Conservation (phyloP, 2,113 vertebrate species). For the Mungos mungo region DNA sequence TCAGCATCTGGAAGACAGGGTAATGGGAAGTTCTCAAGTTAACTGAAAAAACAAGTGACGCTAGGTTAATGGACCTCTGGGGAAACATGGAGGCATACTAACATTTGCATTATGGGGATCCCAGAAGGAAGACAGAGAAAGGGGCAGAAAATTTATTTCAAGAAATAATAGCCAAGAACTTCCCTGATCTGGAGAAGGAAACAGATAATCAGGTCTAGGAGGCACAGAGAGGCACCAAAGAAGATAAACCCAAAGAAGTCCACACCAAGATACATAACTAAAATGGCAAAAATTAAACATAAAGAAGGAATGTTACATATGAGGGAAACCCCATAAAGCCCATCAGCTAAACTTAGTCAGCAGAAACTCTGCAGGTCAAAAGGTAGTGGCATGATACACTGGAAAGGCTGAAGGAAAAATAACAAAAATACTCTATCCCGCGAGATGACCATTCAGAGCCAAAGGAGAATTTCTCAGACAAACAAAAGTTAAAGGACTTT, state of each 20-base stretch:
- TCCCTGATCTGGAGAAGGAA: not conserved
- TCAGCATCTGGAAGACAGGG: not conserved
- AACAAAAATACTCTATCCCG: not conserved
- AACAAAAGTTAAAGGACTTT: not conserved
- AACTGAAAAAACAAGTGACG: not conserved
- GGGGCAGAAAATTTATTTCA: not conserved
- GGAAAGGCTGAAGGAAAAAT: not conserved
- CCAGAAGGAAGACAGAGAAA: not conserved
- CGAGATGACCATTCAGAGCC: not conserved
- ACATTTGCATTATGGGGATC: not conserved
- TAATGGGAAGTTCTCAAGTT: not conserved
- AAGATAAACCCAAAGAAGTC: not conserved
- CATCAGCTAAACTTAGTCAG: not conserved
- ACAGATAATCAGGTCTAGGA: not conserved
- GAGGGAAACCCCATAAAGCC: not conserved
- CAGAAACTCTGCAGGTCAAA: not conserved
- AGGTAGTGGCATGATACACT: not conserved
- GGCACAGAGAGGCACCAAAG: not conserved
- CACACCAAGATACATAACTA: not conserved
- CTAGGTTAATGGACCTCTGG: not conserved
- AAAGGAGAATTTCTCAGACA: not conserved
- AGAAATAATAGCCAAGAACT: not conserved
- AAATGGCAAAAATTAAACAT: not conserved
- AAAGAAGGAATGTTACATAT: not conserved
- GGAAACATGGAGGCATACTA: not conserved